Evolutionary conservation across 2,113 vertebrate genomes (phyloP).

Genomic region (Amphilophus citrinellus): DNA sequence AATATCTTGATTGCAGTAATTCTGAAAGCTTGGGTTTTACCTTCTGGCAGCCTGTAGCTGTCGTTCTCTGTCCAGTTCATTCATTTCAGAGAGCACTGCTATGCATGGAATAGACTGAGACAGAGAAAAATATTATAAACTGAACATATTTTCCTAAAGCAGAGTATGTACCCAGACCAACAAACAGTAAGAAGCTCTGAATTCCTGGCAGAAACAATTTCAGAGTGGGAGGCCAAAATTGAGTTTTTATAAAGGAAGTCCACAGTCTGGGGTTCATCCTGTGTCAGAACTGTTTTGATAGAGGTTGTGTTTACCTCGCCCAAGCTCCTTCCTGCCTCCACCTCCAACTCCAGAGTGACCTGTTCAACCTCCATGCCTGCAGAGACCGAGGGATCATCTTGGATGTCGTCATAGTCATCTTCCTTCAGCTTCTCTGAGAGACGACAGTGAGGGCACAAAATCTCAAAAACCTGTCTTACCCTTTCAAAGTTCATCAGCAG

Average conservation of each 20-base stretch:
- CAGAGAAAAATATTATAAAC: slow-evolving; percentile 23
- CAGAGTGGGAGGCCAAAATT: slow-evolving; percentile 44
- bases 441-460: neutral
- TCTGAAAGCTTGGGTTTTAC: slow-evolving; percentile 28
- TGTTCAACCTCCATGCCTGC: slow-evolving; percentile 82
- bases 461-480: neutral
- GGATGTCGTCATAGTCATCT: slow-evolving; percentile 82
- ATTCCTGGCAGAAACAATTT: slow-evolving; percentile 25
- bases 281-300: slow-evolving; percentile 69
- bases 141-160: neutral
- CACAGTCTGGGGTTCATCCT: slow-evolving; percentile 76
- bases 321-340: slow-evolving; percentile 74
- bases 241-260: slow-evolving; percentile 66
- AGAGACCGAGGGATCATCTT: slow-evolving; percentile 80
- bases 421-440: slow-evolving; percentile 81
- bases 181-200: slow-evolving; percentile 23
- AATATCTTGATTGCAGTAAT: neutral
- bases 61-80: slow-evolving; percentile 69
- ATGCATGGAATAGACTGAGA: slow-evolving; percentile 77
- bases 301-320: slow-evolving; percentile 80
- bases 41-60: slow-evolving; percentile 58
- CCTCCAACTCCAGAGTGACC: slow-evolving; percentile 69
- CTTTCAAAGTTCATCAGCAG: neutral
- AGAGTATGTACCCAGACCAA: slow-evolving; percentile 4
- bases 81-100: slow-evolving; percentile 75